Percentiles rank a stretch among this genome's conserved stretches.
phyloP scores from a whole-genome alignment of 1,140 invertebrate genomes.

The Oncopodura yosiiana region DNA sequence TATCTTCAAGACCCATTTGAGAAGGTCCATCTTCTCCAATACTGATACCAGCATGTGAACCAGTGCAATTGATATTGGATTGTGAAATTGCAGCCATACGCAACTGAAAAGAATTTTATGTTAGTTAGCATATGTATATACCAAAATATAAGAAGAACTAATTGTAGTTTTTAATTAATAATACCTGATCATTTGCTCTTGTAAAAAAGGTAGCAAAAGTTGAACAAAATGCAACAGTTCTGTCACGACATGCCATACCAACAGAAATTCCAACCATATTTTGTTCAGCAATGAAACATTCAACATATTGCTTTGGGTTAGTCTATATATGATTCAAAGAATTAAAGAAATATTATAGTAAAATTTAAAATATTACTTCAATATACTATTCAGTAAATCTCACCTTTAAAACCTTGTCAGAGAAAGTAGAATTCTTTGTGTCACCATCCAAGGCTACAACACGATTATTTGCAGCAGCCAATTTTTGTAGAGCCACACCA shows the following conservation, averaged over 20 bases:
- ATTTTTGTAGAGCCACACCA: slow-evolving; percentile 81
- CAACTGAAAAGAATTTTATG: slow-evolving; percentile 50
- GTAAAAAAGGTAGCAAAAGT: slow-evolving; percentile 98
- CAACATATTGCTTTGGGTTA: slow-evolving; percentile 68
- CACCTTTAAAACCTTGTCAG: slow-evolving; percentile 77
- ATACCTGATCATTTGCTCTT: slow-evolving; percentile 87
- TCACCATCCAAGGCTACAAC: slow-evolving; percentile 91
- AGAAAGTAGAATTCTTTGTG: slow-evolving; percentile 97
- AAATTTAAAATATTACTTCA: not conserved
- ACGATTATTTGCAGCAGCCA: slow-evolving; percentile 67
- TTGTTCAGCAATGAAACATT: slow-evolving; percentile 99
- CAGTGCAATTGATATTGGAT: slow-evolving; percentile 90
- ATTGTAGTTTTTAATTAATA: slow-evolving; percentile 17
- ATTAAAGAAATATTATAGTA: not conserved
- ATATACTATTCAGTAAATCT: not conserved
- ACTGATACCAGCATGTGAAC: slow-evolving; percentile 91
- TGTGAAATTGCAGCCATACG: slow-evolving; percentile 98
- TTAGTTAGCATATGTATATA: not conserved
- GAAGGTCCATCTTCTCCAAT: slow-evolving; percentile 97
- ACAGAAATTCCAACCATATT: slow-evolving; percentile 94
- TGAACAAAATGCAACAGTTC: slow-evolving; percentile 83
- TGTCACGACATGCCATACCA: slow-evolving; percentile 76
- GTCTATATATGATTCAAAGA: slow-evolving; percentile 37
- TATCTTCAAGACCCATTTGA: slow-evolving; percentile 98
- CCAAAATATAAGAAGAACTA: slow-evolving; percentile 19